These are phyloP conservation scores for Camponotus fellah DNA, from an alignment of 2,888 invertebrate species.

Conservation along the genomic window DNA sequence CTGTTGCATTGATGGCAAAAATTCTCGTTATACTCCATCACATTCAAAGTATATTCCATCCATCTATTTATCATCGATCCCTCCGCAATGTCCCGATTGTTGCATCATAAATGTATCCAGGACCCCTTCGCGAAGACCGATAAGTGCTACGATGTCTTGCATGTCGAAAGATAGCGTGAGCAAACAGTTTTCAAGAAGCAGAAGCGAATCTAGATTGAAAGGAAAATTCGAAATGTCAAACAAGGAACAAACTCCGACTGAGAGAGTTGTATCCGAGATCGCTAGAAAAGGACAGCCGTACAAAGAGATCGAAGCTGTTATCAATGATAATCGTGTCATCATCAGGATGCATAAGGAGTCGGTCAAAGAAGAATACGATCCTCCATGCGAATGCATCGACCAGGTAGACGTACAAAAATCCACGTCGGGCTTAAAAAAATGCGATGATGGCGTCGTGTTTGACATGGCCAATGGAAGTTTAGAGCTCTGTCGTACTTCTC, in stretches of 20 bases:
- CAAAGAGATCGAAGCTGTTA: constrained; percentile 81
- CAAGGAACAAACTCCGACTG: background rate
- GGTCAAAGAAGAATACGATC: constrained; percentile 68
- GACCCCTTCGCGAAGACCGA: background rate
- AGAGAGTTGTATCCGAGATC: constrained; percentile 78
- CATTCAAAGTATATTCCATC: background rate
- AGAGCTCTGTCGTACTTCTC: constrained; percentile 18
- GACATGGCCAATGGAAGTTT: constrained; percentile 16
- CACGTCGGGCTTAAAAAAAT: background rate
- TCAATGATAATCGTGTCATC: constrained; percentile 77
- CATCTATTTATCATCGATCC: background rate
- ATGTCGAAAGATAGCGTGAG: background rate
- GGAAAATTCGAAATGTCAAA: background rate
- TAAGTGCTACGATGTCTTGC: background rate
- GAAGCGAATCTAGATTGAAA: background rate
- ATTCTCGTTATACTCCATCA: background rate
- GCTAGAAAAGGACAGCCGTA: constrained; percentile 76
- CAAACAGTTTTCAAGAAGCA: background rate
- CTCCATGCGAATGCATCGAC: constrained; percentile 79
- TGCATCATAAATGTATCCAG: background rate
- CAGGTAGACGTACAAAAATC: constrained; percentile 17
- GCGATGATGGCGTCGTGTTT: constrained; percentile 2
- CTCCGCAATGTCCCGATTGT: background rate
- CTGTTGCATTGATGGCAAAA: constrained; percentile 9
- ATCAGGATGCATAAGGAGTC: constrained; percentile 65